Conservation (phyloP, 2,888 invertebrate species). For the Sisyra terminalis region DNA sequence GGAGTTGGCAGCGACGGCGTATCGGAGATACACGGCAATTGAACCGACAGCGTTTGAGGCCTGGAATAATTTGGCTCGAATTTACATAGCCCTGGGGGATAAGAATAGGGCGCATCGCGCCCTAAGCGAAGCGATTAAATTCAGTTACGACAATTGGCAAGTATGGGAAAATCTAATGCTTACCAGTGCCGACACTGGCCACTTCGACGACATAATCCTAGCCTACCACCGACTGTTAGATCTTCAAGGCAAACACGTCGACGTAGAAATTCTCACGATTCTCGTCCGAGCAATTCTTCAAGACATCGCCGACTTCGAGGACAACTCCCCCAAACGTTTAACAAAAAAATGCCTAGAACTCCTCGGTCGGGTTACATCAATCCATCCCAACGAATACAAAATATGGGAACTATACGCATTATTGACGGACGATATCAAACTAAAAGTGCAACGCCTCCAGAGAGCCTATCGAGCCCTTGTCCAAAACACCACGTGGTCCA, state of each 20-base stretch:
- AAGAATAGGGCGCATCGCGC: slow-evolving; percentile 73
- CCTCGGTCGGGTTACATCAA: slow-evolving; percentile 54
- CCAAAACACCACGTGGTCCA: slow-evolving; percentile 46
- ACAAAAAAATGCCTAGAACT: slow-evolving; percentile 43
- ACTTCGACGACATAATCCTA: slow-evolving; percentile 70
- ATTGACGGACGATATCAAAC: slow-evolving; percentile 39
- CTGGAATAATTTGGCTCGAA: slow-evolving; percentile 96
- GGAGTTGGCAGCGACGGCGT: slow-evolving; percentile 69
- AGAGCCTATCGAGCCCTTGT: slow-evolving; percentile 59
- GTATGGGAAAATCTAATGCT: slow-evolving; percentile 90
- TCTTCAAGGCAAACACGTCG: slow-evolving; percentile 62
- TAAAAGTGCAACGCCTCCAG: slow-evolving; percentile 54
- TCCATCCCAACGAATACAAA: slow-evolving; percentile 49
- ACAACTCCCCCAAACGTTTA: slow-evolving; percentile 31
- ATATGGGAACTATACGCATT: slow-evolving; percentile 74
- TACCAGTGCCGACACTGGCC: slow-evolving; percentile 72
- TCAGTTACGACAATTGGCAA: slow-evolving; percentile 88
- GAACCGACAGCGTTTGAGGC: slow-evolving; percentile 85
- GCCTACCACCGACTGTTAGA: slow-evolving; percentile 77
- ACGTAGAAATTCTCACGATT: slow-evolving; percentile 55
- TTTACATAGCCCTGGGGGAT: slow-evolving; percentile 74
- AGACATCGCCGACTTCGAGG: slow-evolving; percentile 43
- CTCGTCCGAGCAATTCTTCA: slow-evolving; percentile 52
- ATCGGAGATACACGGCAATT: slow-evolving; percentile 72
- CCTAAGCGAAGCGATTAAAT: slow-evolving; percentile 76